These are phyloP conservation scores for Xenotilapia flavipinnis DNA, from an alignment of 2,113 vertebrate species.

Conservation along the genomic window DNA sequence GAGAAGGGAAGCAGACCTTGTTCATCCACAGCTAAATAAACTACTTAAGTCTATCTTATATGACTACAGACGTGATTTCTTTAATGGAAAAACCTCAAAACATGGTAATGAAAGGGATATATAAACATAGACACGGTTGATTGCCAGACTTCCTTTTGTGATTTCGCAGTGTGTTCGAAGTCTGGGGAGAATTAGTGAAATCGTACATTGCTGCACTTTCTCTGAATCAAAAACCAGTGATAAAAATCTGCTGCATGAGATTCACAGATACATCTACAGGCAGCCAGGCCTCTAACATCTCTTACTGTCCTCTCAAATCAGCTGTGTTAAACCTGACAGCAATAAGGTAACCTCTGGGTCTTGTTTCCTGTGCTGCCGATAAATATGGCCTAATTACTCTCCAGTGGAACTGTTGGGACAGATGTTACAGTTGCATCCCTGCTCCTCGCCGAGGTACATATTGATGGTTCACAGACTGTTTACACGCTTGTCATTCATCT, in stretches of 20 bases:
- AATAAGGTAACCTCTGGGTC: conserved; percentile 29
- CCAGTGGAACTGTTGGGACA: conserved; percentile 11
- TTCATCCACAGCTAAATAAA: conserved; percentile 72
- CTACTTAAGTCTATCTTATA: conserved; percentile 65
- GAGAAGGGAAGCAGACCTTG: conserved; percentile 53
- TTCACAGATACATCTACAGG: conserved; percentile 9
- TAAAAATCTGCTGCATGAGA: conserved; percentile 29
- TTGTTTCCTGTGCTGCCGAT: conserved; percentile 35
- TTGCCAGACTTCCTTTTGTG: conserved; percentile 68
- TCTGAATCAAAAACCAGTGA: conserved; percentile 14
- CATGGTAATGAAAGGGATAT: conserved; percentile 58
- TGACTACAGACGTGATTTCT: conserved; percentile 45
- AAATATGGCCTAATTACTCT: conserved; percentile 42
- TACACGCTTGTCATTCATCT: conserved; percentile 63
- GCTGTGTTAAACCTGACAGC: conserved; percentile 36
- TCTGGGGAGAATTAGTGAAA: conserved; percentile 36
- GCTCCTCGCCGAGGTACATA: conserved; percentile 14
- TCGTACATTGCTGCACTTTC: conserved; percentile 44
- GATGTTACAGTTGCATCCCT: conserved; percentile 53
- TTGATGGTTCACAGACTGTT: conserved; percentile 60
- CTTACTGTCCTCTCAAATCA: conserved; percentile 23
- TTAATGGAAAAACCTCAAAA: conserved; percentile 57
- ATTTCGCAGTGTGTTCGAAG: conserved; percentile 62
- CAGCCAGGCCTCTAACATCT: conserved; percentile 4
- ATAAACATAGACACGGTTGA: conserved; percentile 56